These are phyloP conservation scores for Mastigias papua DNA, from an alignment of 30 jellyfish, hydroid and myxozoan species.

Conservation along the genomic window DNA sequence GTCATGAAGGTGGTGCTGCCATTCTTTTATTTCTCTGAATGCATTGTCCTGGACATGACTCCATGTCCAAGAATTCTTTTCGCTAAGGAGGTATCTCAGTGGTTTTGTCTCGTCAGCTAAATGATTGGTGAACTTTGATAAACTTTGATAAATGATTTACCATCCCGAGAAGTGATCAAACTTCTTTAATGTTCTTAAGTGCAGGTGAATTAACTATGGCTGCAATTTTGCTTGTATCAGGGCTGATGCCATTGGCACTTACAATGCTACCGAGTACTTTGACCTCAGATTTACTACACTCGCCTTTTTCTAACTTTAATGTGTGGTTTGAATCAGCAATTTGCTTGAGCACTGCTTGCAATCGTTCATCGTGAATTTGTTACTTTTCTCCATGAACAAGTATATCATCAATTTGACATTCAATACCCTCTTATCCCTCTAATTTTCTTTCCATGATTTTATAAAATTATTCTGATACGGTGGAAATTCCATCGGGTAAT, in stretches of 20 bases:
- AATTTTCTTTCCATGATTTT: not conserved
- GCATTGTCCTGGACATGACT: not conserved
- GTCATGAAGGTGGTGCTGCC: too few relatives aligned
- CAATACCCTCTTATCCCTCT: conserved; percentile 17
- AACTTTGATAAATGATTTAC: not conserved
- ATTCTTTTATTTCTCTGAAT: too few relatives aligned
- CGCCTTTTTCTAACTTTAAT: not conserved
- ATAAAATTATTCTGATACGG: not conserved
- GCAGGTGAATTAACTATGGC: not conserved
- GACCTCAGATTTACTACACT: not conserved
- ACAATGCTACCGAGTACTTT: not conserved
- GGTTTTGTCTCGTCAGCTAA: not conserved
- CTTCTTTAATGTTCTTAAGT: not conserved
- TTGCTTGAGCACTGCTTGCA: conserved; percentile 8
- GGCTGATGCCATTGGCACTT: not conserved
- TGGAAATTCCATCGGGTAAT: conserved; percentile 3
- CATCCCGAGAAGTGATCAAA: conserved; percentile 4
- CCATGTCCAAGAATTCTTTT: not conserved
- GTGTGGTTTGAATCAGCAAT: not conserved
- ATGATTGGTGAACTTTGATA: not conserved
- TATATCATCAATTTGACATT: conserved; percentile 16
- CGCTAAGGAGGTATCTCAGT: not conserved
- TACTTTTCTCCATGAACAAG: conserved; percentile 16
- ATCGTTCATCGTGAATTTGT: not conserved
- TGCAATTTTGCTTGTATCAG: not conserved